These are phyloP conservation scores for Meteorus cinctellus DNA, from an alignment of 2,888 invertebrate species.

Conservation along the genomic window DNA sequence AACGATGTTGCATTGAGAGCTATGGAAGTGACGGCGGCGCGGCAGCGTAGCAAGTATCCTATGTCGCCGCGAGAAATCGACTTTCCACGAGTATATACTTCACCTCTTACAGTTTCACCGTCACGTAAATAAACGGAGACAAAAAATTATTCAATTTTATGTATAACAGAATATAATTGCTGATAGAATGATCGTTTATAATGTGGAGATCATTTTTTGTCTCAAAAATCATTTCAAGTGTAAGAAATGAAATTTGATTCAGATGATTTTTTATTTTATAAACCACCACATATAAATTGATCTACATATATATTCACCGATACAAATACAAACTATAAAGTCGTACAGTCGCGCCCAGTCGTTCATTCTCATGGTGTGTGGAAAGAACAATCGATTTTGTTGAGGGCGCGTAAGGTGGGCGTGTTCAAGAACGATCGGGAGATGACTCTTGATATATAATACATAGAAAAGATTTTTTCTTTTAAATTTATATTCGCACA, in stretches of 20 bases:
- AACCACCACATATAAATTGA: neutral
- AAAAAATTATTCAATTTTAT: neutral
- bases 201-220: no score
- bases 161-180: no score
- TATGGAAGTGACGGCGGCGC: slow-evolving; percentile 24
- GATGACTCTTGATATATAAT: slow-evolving; percentile 35
- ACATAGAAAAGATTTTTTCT: slow-evolving; percentile 6
- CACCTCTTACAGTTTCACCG: slow-evolving; percentile 14
- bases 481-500: neutral
- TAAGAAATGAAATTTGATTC: no score
- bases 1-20: slow-evolving; percentile 51
- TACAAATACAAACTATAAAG: neutral
- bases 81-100: slow-evolving; percentile 37
- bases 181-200: no score
- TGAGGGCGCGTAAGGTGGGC: slow-evolving; percentile 34
- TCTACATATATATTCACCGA: neutral
- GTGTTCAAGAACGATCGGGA: slow-evolving; percentile 26
- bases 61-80: slow-evolving; percentile 44
- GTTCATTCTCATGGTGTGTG: slow-evolving; percentile 29
- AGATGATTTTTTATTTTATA: no score
- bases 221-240: no score
- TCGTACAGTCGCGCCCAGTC: slow-evolving; percentile 26
- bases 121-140: slow-evolving; percentile 2
- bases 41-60: neutral
- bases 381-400: slow-evolving; percentile 37